These are phyloP conservation scores for Acrobasis suavella DNA, from an alignment of 2,888 invertebrate species.

Conservation along the genomic window DNA sequence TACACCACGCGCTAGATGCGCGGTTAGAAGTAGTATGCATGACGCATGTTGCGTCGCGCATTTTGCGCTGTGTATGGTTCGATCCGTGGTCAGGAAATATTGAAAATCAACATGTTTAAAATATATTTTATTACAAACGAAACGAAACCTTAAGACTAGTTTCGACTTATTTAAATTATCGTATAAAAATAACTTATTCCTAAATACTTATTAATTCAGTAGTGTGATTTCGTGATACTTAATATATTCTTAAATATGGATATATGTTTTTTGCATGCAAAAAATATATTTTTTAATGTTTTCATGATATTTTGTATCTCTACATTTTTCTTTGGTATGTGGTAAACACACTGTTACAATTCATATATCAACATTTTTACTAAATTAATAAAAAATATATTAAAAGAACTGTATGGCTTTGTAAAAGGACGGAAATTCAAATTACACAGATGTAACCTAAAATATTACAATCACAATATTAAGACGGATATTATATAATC, in stretches of 20 bases:
- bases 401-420: conserved; percentile 41
- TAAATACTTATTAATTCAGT: conserved; percentile 36
- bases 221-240: conserved; percentile 34
- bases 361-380: conserved; percentile 39
- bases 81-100: background rate
- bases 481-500: conserved; percentile 13
- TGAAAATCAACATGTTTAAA: conserved; percentile 17
- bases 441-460: conserved; percentile 30
- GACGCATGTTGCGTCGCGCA: no score
- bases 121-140: conserved; percentile 62
- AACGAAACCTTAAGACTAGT: conserved; percentile 72
- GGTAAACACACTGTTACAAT: conserved; percentile 51
- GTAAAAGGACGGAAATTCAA: conserved; percentile 55
- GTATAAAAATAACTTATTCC: conserved; percentile 55
- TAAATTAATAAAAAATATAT: conserved; percentile 41
- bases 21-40: no score
- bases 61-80: no score
- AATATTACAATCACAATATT: conserved; percentile 24
- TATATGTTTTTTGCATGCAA: conserved; percentile 62
- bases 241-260: conserved; percentile 34
- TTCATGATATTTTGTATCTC: conserved; percentile 60
- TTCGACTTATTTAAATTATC: conserved; percentile 51
- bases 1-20: no score
- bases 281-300: conserved; percentile 45
- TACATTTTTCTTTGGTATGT: conserved; percentile 72